phyloP scores from a whole-genome alignment of 2,888 invertebrate genomes.

The Diarsia dahlii region DNA sequence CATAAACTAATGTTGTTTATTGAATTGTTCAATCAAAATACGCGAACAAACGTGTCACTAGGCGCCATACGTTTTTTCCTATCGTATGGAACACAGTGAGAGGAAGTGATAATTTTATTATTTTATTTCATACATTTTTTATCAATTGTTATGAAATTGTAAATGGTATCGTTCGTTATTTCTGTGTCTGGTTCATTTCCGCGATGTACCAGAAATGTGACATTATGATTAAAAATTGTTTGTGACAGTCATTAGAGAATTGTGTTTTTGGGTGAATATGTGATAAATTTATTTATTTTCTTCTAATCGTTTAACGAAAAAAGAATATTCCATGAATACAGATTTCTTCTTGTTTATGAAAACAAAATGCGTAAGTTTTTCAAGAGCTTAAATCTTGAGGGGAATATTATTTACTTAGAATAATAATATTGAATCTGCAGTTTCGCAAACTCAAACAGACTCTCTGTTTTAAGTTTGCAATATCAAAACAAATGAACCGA shows the following conservation, averaged over 20 bases:
- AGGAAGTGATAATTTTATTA: slow-evolving; percentile 52
- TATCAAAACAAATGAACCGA: background rate
- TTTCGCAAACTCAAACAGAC: background rate
- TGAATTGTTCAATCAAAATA: too few species aligned
- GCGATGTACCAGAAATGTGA: slow-evolving; percentile 28
- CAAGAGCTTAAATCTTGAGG: background rate
- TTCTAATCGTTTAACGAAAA: background rate
- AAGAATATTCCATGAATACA: background rate
- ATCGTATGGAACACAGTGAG: slow-evolving; percentile 6
- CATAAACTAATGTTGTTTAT: background rate
- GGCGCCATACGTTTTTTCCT: too few species aligned
- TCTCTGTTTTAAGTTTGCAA: background rate
- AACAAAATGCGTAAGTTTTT: background rate
- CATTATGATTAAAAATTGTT: background rate
- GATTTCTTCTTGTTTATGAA: background rate
- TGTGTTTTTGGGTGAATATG: slow-evolving; percentile 36
- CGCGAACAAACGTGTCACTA: too few species aligned
- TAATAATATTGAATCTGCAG: background rate
- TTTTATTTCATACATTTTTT: slow-evolving; percentile 23
- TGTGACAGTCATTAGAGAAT: background rate
- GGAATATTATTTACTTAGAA: background rate
- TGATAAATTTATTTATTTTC: slow-evolving; percentile 3
- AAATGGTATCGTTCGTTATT: slow-evolving; percentile 26
- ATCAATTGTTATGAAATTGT: slow-evolving; percentile 44
- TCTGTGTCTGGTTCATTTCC: slow-evolving; percentile 36